Percentiles rank a stretch among this genome's conserved stretches.
Conservation (phyloP, 1,140 invertebrate species). For the Drosophila fuyamai region DNA sequence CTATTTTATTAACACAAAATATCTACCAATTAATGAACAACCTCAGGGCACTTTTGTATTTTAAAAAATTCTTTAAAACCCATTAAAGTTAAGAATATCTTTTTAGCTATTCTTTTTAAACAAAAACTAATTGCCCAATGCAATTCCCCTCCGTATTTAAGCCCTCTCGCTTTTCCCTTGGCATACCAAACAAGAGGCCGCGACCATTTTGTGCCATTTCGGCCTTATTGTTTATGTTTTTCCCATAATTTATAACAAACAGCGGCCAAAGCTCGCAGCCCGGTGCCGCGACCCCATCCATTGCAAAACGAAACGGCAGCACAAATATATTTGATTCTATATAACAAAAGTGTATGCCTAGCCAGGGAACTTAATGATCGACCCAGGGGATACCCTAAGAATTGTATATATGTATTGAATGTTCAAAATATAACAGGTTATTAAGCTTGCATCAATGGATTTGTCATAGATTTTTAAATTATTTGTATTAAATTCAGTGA, state of each 20-base stretch:
- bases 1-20: no score
- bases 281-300: slow-evolving; percentile 10
- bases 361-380: not conserved
- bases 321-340: slow-evolving; percentile 35
- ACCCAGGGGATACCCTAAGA: slow-evolving; percentile 16
- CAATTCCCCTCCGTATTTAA: not conserved
- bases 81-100: no score
- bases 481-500: no score
- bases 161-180: slow-evolving; percentile 4
- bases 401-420: no score
- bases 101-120: not conserved
- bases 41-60: no score
- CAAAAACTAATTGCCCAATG: slow-evolving; percentile 1
- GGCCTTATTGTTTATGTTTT: slow-evolving; percentile 55
- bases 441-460: no score
- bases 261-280: slow-evolving; percentile 17
- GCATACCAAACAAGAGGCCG: slow-evolving; percentile 39
- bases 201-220: slow-evolving; percentile 58
- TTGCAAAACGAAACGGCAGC: slow-evolving; percentile 1
- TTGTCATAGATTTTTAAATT: no score
- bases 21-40: no score
- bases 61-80: no score
- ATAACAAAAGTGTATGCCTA: not conserved
- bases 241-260: slow-evolving; percentile 40
- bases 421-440: no score